Conservation (phyloP, 1,140 invertebrate genomes). For the Zelostemma sp. region DNA sequence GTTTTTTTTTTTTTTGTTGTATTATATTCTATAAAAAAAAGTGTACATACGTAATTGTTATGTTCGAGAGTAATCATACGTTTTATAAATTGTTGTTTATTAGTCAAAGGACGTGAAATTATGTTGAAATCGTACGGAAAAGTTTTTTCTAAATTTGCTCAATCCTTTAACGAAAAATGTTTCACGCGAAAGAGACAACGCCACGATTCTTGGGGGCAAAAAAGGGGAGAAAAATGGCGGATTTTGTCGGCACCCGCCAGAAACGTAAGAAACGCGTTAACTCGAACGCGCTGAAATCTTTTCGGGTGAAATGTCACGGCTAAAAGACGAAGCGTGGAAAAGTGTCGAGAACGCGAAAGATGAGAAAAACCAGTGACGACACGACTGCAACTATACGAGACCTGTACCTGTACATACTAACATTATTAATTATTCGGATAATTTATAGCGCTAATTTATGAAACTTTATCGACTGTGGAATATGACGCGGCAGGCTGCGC, state of each 20-base stretch:
- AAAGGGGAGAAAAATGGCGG: conserved; percentile 53
- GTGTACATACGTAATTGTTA: conserved; percentile 37
- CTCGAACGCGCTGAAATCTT: too few relatives aligned
- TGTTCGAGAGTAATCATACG: too few relatives aligned
- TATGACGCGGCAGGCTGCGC: conserved; percentile 60
- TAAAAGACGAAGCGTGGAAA: conserved; percentile 21
- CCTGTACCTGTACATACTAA: conserved; percentile 72
- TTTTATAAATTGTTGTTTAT: conserved; percentile 1
- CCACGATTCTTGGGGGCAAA: neutral
- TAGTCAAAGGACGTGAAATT: too few relatives aligned
- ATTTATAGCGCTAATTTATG: conserved; percentile 65
- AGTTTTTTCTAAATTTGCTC: too few relatives aligned
- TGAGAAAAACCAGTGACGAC: conserved; percentile 65
- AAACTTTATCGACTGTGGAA: conserved; percentile 55
- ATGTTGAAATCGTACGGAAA: too few relatives aligned
- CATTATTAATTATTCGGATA: conserved; percentile 67
- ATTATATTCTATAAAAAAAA: conserved; percentile 8
- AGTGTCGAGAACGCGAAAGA: conserved; percentile 35
- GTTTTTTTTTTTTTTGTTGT: too few relatives aligned
- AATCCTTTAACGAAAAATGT: too few relatives aligned
- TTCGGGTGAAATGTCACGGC: too few relatives aligned
- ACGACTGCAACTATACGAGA: conserved; percentile 72
- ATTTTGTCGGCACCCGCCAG: conserved; percentile 66
- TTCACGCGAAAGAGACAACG: neutral
- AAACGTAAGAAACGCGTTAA: conserved; percentile 29